phyloP scores from a whole-genome alignment of 2,888 invertebrate species.

The Tinea pellionella region DNA sequence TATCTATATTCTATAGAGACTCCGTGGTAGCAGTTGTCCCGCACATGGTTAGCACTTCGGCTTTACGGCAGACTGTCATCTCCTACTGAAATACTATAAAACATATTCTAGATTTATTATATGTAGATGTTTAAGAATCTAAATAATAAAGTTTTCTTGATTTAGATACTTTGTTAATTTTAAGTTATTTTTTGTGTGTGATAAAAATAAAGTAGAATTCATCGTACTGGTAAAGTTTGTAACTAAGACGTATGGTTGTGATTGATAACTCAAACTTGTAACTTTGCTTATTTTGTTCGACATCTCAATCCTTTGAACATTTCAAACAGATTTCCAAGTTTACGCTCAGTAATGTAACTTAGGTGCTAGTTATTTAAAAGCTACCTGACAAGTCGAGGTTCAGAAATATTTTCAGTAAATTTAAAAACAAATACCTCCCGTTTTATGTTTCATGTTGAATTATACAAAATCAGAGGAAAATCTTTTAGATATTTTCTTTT shows the following conservation, averaged over 20 bases:
- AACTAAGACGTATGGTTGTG: conserved; percentile 9
- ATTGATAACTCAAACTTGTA: conserved; percentile 5
- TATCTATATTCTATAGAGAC: too few species aligned
- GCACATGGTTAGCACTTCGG: too few species aligned
- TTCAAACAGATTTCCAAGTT: conserved; percentile 4
- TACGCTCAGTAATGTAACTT: neutral
- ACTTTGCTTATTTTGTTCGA: conserved; percentile 5
- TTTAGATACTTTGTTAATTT: too few species aligned
- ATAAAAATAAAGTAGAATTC: neutral
- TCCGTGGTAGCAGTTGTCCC: too few species aligned
- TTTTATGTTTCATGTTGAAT: neutral
- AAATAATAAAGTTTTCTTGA: too few species aligned
- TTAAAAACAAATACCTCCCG: conserved; percentile 9
- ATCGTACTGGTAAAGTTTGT: neutral
- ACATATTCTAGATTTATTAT: too few species aligned
- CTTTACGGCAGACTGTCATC: too few species aligned
- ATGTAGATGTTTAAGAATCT: too few species aligned
- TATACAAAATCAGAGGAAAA: neutral
- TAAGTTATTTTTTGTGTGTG: neutral
- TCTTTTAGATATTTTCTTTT: neutral
- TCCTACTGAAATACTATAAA: too few species aligned
- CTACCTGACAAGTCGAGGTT: neutral
- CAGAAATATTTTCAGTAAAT: neutral
- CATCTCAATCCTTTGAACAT: conserved; percentile 7
- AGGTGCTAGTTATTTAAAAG: neutral